phyloP scores from a whole-genome alignment of 1,140 invertebrate genomes.

The Brachionus plicatilis region DNA sequence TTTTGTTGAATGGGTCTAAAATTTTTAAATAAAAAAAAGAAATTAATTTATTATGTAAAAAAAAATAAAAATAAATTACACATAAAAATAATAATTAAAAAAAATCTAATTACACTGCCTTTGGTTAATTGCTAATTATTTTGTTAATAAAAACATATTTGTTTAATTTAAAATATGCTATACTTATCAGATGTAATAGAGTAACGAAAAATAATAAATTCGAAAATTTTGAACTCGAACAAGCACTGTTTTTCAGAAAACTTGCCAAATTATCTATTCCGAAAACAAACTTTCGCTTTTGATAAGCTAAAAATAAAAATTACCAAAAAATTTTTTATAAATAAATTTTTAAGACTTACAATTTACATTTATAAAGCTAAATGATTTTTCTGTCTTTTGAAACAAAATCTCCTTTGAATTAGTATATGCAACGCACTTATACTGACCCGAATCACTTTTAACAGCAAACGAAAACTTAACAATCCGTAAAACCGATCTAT shows the following conservation, averaged over 20 bases:
- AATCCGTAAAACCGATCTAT: background rate
- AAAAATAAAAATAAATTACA: too few relatives aligned
- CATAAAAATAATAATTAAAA: too few relatives aligned
- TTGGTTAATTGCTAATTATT: too few relatives aligned
- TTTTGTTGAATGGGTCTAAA: too few relatives aligned
- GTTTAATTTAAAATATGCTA: background rate
- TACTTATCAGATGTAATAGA: conserved; percentile 3
- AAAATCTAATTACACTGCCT: too few relatives aligned
- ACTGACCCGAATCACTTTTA: background rate
- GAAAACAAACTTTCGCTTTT: background rate
- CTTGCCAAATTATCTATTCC: background rate
- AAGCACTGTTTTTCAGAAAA: background rate
- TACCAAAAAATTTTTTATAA: background rate
- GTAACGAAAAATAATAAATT: background rate
- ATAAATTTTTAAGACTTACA: background rate
- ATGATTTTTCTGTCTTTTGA: background rate
- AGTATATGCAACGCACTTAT: background rate
- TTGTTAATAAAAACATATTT: too few relatives aligned
- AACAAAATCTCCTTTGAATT: background rate
- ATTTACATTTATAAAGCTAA: background rate
- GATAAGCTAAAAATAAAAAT: background rate
- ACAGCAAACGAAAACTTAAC: background rate
- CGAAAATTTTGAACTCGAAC: background rate
- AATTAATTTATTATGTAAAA: too few relatives aligned
- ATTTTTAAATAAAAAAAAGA: too few relatives aligned